Evolutionary conservation across 2,888 invertebrate genomes (phyloP).

Genomic region (Thumatha senex): DNA sequence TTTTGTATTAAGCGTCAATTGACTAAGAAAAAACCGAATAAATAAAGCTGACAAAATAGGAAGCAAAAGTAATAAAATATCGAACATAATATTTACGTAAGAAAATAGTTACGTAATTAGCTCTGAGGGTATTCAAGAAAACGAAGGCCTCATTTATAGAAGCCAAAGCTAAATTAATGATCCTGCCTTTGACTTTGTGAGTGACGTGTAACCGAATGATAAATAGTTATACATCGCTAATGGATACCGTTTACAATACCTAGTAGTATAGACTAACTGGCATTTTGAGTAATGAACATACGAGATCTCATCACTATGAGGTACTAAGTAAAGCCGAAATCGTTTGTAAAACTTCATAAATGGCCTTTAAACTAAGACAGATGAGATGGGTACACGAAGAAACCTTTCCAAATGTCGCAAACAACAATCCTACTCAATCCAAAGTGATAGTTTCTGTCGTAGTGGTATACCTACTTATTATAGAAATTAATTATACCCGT

Average conservation of each 20-base stretch:
- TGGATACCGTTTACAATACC: background rate
- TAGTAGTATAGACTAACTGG: background rate
- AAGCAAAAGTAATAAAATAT: too few relatives aligned
- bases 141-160: too few relatives aligned
- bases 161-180: too few relatives aligned
- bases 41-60: too few relatives aligned
- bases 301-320: conserved; percentile 17
- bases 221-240: background rate
- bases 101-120: too few relatives aligned
- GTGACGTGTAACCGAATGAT: too few relatives aligned
- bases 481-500: conserved; percentile 72
- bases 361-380: conserved; percentile 9
- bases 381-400: conserved; percentile 19
- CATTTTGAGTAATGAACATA: conserved; percentile 25
- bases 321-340: background rate
- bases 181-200: too few relatives aligned
- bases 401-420: conserved; percentile 11
- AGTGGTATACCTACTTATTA: conserved; percentile 48
- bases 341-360: background rate
- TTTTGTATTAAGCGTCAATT: too few relatives aligned
- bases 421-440: conserved; percentile 48
- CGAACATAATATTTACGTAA: too few relatives aligned
- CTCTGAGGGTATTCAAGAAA: too few relatives aligned
- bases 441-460: conserved; percentile 66
- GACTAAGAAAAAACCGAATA: too few relatives aligned